These are phyloP conservation scores for Alca torda DNA, from an alignment of 2,797 vertebrate genomes.

Conservation along the genomic window DNA sequence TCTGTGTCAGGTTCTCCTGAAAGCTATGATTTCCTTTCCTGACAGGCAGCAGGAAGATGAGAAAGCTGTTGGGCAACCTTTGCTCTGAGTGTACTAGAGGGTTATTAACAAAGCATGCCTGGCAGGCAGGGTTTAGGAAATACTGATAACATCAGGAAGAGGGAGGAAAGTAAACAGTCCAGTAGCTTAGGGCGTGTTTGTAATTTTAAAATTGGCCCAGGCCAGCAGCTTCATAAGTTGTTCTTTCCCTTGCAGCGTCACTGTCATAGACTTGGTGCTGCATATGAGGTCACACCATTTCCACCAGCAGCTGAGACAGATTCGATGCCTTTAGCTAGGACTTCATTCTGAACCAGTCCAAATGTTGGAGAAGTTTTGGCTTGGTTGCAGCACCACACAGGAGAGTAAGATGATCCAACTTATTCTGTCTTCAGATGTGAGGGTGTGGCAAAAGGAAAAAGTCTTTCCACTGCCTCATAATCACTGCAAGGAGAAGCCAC, in stretches of 20 bases:
- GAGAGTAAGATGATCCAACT: background rate
- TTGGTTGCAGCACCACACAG: background rate
- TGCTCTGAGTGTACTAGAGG: constrained; percentile 68
- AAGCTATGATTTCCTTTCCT: constrained; percentile 78
- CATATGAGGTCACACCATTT: background rate
- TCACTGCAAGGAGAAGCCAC: background rate
- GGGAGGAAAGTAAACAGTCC: constrained; percentile 51
- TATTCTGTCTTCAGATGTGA: background rate
- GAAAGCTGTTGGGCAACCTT: constrained; percentile 83
- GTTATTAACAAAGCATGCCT: constrained; percentile 70
- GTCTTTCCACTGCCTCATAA: background rate
- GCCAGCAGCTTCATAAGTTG: background rate
- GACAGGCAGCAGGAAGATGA: constrained; percentile 79
- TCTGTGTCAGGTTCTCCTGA: constrained; percentile 66
- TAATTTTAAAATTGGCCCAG: constrained; percentile 52
- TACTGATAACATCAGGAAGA: constrained; percentile 67
- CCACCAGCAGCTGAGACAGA: background rate
- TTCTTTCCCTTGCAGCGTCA: background rate
- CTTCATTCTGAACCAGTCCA: background rate
- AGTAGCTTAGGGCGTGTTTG: constrained; percentile 4
- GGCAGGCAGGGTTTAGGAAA: constrained; percentile 75
- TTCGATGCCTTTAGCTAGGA: background rate
- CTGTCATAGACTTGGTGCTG: background rate
- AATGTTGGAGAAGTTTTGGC: background rate
- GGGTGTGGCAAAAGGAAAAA: background rate